phyloP scores from a whole-genome alignment of 2,797 vertebrate genomes.

The Sylvia borin region DNA sequence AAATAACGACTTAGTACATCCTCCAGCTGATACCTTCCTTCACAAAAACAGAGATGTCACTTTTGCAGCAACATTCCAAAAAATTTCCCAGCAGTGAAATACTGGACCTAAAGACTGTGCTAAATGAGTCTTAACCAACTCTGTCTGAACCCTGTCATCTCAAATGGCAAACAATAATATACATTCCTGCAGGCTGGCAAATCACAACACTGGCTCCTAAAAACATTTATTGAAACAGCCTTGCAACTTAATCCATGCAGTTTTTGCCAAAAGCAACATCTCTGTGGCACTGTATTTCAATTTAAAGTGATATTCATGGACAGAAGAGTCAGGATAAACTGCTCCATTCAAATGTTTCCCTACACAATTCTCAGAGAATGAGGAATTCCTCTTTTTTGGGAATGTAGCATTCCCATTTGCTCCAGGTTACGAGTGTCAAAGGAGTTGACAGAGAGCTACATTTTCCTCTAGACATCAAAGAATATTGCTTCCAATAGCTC shows the following conservation, averaged over 20 bases:
- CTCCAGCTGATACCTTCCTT: background rate
- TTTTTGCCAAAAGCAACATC: background rate
- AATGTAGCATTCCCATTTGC: background rate
- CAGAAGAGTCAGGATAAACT: background rate
- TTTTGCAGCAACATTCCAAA: background rate
- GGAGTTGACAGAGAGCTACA: background rate
- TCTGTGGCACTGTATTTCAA: background rate
- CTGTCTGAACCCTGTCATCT: background rate
- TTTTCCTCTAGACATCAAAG: background rate
- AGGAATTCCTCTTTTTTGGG: background rate
- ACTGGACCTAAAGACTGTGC: background rate
- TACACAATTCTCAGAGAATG: background rate
- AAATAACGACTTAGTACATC: background rate
- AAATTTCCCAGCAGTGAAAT: background rate
- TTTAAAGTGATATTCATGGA: background rate
- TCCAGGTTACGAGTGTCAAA: rapidly evolving
- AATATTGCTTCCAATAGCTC: background rate
- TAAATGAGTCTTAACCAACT: background rate
- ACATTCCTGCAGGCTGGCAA: background rate
- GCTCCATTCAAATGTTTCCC: background rate
- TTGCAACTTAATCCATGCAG: background rate
- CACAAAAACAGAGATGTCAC: background rate
- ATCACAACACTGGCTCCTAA: background rate
- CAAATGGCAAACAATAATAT: background rate
- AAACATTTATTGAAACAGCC: background rate